These are phyloP conservation scores for Eptatretus atami DNA, from an alignment of 2,797 vertebrate species.

Conservation along the genomic window DNA sequence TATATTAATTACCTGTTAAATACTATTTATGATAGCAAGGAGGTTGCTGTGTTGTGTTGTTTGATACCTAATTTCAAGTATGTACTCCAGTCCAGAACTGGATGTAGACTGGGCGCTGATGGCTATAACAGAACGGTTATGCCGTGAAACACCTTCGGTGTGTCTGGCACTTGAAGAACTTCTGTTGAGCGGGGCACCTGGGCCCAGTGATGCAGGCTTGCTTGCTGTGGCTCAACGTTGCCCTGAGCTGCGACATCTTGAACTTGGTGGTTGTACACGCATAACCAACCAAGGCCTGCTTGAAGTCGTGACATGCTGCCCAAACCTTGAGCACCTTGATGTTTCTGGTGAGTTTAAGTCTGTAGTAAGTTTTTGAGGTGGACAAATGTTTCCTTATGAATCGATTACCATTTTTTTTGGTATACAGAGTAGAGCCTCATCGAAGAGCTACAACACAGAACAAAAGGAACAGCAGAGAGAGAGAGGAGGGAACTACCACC, in stretches of 20 bases:
- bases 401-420: too few species aligned
- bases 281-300: slow-evolving; percentile 3
- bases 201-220: background rate
- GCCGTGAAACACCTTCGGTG: slow-evolving; percentile 3
- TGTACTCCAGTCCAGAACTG: background rate
- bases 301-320: slow-evolving; percentile 3
- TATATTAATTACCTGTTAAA: too few species aligned
- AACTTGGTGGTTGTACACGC: background rate
- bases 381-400: too few species aligned
- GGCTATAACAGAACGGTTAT: slow-evolving; percentile 1
- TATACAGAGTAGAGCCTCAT: too few species aligned
- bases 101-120: slow-evolving; percentile 3
- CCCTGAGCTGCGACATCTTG: slow-evolving; percentile 4
- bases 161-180: background rate
- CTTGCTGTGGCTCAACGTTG: background rate
- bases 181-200: background rate
- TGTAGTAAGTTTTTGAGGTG: too few species aligned
- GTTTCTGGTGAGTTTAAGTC: background rate
- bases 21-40: too few species aligned
- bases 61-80: too few species aligned
- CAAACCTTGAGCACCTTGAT: slow-evolving; percentile 4
- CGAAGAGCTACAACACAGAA: too few species aligned
- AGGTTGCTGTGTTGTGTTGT: too few species aligned
- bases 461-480: too few species aligned
- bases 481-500: too few species aligned